Base-by-base conservation (phyloP, 2,797 vertebrate species). In the Betta splendens region DNA sequence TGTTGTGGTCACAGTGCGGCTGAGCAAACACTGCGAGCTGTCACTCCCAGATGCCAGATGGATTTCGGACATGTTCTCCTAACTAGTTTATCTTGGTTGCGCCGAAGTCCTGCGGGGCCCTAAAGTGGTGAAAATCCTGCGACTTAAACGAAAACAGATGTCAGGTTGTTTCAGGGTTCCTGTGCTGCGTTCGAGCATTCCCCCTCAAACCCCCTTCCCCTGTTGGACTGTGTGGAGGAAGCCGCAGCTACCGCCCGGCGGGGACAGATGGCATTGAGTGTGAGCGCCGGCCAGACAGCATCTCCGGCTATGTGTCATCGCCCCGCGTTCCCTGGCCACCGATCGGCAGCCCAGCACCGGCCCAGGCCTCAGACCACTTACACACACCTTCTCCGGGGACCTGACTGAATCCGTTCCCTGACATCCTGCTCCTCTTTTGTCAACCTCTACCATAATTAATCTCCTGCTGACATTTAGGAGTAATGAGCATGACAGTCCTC, bases 91-190 rank as follows among this genome's bases (percentile, higher is more conserved):
- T 90, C 89, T 90, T 75, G 68, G 84, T 84, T 48, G 44, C 71
- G 63, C 69, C 62, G 40, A 89, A 89, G 89, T 85, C 86, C 89
- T 82, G 72, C 73, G 67, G 74, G 75, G 83, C 86, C 85, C 75
- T 76, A 79, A 86, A 87, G 81, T 72, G 47, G 75, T 81, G 74
- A 84, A 87, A 85, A 85, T 75, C 84, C 85, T 55, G 58, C 3
- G 53, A 73, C 78, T 56, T 88, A 86, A 92, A 81, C 57, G 38
- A 81, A 88, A 91, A 75, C 91, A 93, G 89, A 91, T 91, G 90
- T 86, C 75, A 71, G 63, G 64, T 85, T 81, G 69, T 61, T 84
- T 79, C 70, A 73, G 77, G 81, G 80, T 82, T 87, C 79, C 74
- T 78, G 70, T 81, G 68, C 80, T 68, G 31, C 51, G 6, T 83